Conservation (phyloP, 2,113 vertebrate genomes). For the Hystrix brachyura region DNA sequence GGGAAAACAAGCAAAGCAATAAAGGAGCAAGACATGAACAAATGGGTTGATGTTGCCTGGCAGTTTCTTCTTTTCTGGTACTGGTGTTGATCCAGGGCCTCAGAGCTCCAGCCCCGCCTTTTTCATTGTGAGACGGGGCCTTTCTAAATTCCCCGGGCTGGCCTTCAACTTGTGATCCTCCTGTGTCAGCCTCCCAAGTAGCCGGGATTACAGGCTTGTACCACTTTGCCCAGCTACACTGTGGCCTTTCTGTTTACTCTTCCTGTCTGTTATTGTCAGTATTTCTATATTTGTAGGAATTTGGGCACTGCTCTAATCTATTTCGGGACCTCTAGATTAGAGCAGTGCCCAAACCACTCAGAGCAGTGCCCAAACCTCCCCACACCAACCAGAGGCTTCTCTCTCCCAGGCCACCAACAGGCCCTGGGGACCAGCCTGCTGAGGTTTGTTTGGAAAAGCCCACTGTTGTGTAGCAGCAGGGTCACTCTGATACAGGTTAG, state of each 20-base stretch:
- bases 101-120: not conserved
- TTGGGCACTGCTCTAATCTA: not conserved
- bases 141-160: not conserved
- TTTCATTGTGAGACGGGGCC: not conserved
- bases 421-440: not conserved
- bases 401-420: accelerated
- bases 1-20: not conserved
- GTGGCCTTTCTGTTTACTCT: not conserved
- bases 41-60: no score
- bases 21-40: not conserved
- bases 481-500: not conserved
- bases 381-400: not conserved
- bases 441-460: not conserved
- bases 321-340: not conserved
- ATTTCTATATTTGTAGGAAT: not conserved
- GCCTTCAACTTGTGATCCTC: not conserved
- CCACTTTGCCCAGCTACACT: not conserved
- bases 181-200: not conserved
- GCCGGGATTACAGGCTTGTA: not conserved
- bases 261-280: not conserved
- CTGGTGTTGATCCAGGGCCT: not conserved
- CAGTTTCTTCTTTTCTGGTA: not conserved
- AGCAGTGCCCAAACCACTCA: no score
- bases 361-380: no score
- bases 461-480: not conserved